Percentiles rank a stretch among this genome's conserved stretches.
Conservation (phyloP, 2,888 invertebrate species). For the Eucera pruinosa region DNA sequence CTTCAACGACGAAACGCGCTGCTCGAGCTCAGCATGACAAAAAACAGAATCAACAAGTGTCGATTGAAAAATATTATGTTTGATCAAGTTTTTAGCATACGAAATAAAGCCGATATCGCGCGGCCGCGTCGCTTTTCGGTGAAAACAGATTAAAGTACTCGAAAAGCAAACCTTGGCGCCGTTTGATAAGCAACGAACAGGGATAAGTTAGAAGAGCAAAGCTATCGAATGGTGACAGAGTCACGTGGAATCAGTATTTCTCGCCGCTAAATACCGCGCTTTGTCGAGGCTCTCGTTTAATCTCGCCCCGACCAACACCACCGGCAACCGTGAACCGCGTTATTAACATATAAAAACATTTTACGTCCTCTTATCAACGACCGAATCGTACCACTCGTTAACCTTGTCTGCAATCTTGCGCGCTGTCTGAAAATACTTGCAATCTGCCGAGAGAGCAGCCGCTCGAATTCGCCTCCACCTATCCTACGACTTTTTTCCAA, state of each 20-base stretch:
- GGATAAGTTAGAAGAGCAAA: not conserved
- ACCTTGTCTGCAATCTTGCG: not conserved
- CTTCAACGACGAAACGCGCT: not conserved
- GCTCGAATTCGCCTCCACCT: not conserved
- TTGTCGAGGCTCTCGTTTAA: not conserved
- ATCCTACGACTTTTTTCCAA: no score
- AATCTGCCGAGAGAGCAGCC: not conserved
- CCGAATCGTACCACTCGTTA: conserved; percentile 12
- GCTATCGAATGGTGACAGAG: not conserved
- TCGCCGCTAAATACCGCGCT: no score
- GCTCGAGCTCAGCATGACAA: no score
- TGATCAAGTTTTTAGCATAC: no score
- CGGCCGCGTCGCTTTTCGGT: no score
- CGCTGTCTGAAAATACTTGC: not conserved
- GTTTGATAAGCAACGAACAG: no score
- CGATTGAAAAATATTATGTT: no score
- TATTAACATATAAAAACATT: conserved; percentile 16
- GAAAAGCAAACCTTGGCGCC: no score
- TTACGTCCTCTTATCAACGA: conserved; percentile 4
- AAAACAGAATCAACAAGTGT: no score
- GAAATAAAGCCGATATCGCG: no score
- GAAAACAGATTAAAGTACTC: no score
- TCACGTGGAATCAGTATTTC: no score
- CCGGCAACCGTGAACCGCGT: not conserved
- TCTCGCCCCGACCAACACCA: not conserved